Conservation (phyloP, 2,888 invertebrate genomes). For the Drosophila kuntzei region DNA sequence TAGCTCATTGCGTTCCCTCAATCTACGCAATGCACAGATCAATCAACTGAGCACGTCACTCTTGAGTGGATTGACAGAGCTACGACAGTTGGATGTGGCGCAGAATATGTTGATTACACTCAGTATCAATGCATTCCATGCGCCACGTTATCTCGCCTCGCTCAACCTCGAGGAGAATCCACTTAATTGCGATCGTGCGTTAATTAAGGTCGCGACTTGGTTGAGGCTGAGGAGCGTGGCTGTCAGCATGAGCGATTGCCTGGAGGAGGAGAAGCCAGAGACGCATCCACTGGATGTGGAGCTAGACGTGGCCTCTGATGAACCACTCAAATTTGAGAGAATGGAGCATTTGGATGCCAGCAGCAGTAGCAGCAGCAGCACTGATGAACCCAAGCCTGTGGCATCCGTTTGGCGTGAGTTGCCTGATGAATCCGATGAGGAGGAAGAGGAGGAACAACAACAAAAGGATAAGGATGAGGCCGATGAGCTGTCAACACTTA, state of each 20-base stretch:
- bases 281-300: slow-evolving; percentile 30
- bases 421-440: slow-evolving; percentile 57
- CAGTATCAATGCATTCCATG: slow-evolving; percentile 86
- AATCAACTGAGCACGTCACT: slow-evolving; percentile 86
- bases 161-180: slow-evolving; percentile 87
- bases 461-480: slow-evolving; percentile 5
- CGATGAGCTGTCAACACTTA: slow-evolving; percentile 48
- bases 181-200: slow-evolving; percentile 87
- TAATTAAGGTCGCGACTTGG: slow-evolving; percentile 69
- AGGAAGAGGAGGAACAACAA: slow-evolving; percentile 16
- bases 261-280: slow-evolving; percentile 40
- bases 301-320: background rate
- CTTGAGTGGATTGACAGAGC: slow-evolving; percentile 87
- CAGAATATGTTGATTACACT: slow-evolving; percentile 88
- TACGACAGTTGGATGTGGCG: slow-evolving; percentile 87
- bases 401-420: slow-evolving; percentile 49
- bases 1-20: slow-evolving; percentile 87
- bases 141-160: slow-evolving; percentile 86
- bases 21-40: slow-evolving; percentile 88
- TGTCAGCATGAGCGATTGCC: slow-evolving; percentile 73
- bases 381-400: slow-evolving; percentile 50
- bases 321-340: slow-evolving; percentile 72
- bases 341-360: slow-evolving; percentile 62
- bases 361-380: slow-evolving; percentile 1
- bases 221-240: slow-evolving; percentile 69